Conservation (phyloP, 2,797 vertebrate genomes). For the Gadopsis marmoratus region DNA sequence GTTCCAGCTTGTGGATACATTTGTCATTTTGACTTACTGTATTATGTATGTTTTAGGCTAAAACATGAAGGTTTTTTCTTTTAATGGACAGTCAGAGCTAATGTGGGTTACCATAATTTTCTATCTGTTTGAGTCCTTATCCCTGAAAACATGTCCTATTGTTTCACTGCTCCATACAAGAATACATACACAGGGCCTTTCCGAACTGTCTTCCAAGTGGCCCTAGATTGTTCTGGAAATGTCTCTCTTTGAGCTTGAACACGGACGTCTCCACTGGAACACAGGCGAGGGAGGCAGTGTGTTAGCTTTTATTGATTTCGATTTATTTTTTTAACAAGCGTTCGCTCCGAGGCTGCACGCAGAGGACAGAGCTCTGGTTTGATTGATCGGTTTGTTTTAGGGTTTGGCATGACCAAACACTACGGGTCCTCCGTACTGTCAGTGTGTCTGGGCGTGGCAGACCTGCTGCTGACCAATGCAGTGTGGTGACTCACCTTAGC, state of each 20-base stretch:
- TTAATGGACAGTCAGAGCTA: neutral
- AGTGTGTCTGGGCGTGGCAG: slow-evolving; percentile 23
- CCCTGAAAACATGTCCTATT: neutral
- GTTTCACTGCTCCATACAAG: neutral
- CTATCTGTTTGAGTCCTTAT: neutral
- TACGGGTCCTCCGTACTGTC: neutral
- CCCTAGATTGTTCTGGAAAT: neutral
- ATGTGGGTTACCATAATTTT: neutral
- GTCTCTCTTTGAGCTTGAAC: neutral
- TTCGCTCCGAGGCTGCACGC: slow-evolving; percentile 7
- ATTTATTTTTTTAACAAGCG: slow-evolving; percentile 39
- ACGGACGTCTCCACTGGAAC: neutral
- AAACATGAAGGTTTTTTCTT: neutral
- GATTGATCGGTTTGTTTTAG: slow-evolving; percentile 52
- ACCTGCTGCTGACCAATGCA: slow-evolving; percentile 51
- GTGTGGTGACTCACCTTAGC: slow-evolving; percentile 68
- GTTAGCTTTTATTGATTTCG: slow-evolving; percentile 21
- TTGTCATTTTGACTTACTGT: no score
- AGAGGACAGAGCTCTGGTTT: neutral
- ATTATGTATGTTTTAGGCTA: neutral
- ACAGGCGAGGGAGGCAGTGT: neutral
- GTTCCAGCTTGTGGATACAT: no score
- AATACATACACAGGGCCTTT: neutral
- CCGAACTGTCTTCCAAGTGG: neutral
- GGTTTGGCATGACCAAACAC: neutral